Evolutionary conservation across 2,797 vertebrate species (phyloP), one percentile per base, ranked within the genome.

Genomic region (Myripristis jacobus): DNA sequence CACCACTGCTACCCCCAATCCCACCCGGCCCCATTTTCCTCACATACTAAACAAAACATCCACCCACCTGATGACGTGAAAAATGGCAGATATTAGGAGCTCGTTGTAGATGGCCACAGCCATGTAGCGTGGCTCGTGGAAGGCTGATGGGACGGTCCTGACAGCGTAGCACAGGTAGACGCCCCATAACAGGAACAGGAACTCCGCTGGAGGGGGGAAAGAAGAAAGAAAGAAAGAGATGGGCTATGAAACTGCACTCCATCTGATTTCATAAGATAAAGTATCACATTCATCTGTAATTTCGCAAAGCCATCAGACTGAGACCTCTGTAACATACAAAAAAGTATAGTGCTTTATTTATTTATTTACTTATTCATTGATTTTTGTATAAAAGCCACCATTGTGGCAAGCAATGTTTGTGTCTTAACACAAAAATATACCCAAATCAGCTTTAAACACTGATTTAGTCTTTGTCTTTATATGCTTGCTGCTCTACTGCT

Each of bases 111-210:
- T 93, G 79, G 97, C 97, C 66, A 96, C 95, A 29, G 97, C 95
- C 95, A 99, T 96, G 91, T 98, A 99, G 54, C 98, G 97, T 0
- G 98, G 98, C 92, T 99, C 98, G 12, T 99, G 96, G 91, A 98
- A 99, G n/a, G 97, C 96, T 0, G 98, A 98, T 46, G 97, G 98
- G 2, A 99, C 95, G 22, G 95, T 96, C 85, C 98, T 94, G 66
- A 99, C 97, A n/a, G 97, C 96, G 72, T 96, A 98, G 95, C 96
- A 99, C 85, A 99, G 94, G 92, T 98, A 98, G 82, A 99, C 94
- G 4, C 97, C 97, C 98, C 98, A 99, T 84, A 99, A 89, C 87
- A 99, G 96, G 94, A 99, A 98, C 71, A 98, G 92, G 92, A 97
- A 96, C 94, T 99, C 98, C 77, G 97, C 98, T 99, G 92, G 66